A percentile compares a stretch with the other conserved stretches of the same genome.
Conservation (phyloP, 2,113 vertebrate species). For the Catharus fuscescens region DNA sequence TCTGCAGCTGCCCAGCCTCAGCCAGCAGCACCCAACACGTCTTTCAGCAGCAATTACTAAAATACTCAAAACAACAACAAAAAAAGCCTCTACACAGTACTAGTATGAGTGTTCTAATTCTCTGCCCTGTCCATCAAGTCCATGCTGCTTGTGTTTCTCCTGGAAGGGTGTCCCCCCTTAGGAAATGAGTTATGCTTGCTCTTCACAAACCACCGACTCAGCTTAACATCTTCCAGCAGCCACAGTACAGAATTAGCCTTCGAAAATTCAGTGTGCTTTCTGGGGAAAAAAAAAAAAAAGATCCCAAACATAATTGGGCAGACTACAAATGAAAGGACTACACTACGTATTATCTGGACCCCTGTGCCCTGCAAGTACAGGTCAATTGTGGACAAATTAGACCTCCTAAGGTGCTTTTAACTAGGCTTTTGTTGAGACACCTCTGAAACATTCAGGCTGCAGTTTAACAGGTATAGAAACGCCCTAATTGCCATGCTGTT, state of each 20-base stretch:
- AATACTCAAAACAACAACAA: not conserved
- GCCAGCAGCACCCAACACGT: not conserved
- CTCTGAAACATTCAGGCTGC: not conserved
- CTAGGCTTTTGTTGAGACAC: not conserved
- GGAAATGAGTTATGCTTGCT: not conserved
- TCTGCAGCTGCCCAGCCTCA: not conserved
- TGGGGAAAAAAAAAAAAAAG: not conserved
- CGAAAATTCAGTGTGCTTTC: not conserved
- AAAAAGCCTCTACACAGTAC: not conserved
- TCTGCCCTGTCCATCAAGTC: not conserved
- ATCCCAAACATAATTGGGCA: not conserved
- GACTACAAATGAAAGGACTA: not conserved
- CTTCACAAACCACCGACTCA: not conserved
- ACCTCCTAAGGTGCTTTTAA: not conserved
- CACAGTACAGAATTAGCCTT: not conserved
- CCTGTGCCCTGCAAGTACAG: not conserved
- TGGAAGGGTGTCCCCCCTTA: not conserved
- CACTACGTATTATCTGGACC: not conserved
- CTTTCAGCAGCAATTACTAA: not conserved
- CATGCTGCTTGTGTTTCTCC: not conserved
- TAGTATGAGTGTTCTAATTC: not conserved
- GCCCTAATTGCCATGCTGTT: not conserved
- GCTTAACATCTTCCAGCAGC: not conserved
- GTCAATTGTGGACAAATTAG: not conserved
- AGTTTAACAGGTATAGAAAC: not conserved